Percentiles rank a stretch among this genome's conserved stretches.
Conservation (phyloP, 2,113 vertebrate genomes). For the Odocoileus hemionus region DNA sequence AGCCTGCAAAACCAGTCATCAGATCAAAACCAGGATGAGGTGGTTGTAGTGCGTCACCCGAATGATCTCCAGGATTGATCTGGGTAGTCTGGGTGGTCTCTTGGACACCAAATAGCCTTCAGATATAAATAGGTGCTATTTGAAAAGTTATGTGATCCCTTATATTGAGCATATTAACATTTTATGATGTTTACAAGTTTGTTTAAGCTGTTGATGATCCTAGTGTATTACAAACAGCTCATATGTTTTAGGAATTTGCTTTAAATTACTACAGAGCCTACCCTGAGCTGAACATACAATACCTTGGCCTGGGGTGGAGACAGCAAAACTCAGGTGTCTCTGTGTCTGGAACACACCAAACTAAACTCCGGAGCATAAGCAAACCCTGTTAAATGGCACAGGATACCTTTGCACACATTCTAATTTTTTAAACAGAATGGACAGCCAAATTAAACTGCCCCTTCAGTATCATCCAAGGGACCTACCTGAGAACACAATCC, state of each 20-base stretch:
- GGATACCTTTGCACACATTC: neutral
- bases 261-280: neutral
- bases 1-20: neutral
- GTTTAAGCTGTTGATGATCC: neutral
- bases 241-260: neutral
- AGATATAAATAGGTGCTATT: neutral
- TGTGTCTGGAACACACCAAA: neutral
- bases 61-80: neutral
- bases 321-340: neutral
- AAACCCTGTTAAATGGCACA: neutral
- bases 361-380: neutral
- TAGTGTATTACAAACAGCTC: neutral
- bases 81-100: neutral
- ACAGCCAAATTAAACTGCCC: neutral
- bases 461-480: neutral
- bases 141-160: neutral
- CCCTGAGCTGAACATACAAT: neutral
- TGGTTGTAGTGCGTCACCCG: neutral
- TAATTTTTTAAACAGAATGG: neutral
- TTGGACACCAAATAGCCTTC: neutral
- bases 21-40: neutral
- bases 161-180: neutral
- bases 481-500: neutral
- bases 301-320: neutral
- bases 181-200: neutral